Conservation (phyloP, 2,888 invertebrate species). For the Dexiosoma caninum region DNA sequence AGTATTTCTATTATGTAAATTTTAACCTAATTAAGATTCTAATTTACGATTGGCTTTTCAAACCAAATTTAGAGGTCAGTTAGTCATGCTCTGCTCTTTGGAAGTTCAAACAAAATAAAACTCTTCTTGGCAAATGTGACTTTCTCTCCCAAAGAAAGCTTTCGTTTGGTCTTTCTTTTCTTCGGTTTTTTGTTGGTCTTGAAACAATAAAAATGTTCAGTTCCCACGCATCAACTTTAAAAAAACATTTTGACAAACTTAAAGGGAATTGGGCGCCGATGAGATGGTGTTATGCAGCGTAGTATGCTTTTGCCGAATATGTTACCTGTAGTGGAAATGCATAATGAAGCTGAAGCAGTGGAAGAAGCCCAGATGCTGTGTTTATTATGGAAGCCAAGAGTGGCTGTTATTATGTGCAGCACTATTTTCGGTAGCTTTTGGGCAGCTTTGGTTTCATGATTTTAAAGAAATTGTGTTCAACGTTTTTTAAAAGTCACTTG, state of each 20-base stretch:
- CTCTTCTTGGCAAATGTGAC: conserved; percentile 12
- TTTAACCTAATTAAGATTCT: conserved; percentile 6
- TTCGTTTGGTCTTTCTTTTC: neutral
- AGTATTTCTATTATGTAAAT: conserved; percentile 30
- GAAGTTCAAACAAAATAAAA: neutral
- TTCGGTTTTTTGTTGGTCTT: neutral
- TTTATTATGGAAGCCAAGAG: conserved; percentile 1
- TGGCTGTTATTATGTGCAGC: neutral
- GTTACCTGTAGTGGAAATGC: neutral
- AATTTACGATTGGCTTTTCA: neutral
- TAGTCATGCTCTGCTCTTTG: neutral
- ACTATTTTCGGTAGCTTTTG: conserved; percentile 43
- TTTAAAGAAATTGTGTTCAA: conserved; percentile 50
- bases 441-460: conserved; percentile 22
- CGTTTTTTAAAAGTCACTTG: conserved; percentile 43
- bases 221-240: conserved; percentile 34
- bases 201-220: neutral
- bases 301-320: neutral
- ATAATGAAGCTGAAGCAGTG: conserved; percentile 1
- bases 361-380: neutral
- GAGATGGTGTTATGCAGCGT: neutral
- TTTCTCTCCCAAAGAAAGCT: conserved; percentile 50
- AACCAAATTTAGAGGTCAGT: conserved; percentile 4
- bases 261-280: neutral
- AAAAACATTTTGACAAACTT: neutral